These are phyloP conservation scores for Heliconius melpomene DNA, from an alignment of 1,140 invertebrate genomes.

Conservation along the genomic window DNA sequence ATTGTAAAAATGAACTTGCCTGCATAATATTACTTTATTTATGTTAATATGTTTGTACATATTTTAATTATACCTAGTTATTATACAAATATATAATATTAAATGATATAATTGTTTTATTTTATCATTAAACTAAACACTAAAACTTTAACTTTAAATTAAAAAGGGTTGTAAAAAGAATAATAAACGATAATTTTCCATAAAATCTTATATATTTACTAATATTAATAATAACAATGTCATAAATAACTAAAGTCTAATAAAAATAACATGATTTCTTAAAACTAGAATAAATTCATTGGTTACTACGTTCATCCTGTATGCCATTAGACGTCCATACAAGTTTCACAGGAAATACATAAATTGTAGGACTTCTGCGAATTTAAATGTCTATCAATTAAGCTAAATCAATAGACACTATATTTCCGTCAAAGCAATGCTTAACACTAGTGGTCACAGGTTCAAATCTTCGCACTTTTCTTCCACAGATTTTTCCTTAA, in stretches of 20 bases:
- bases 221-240: not conserved
- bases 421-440: not conserved
- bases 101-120: slow-evolving; percentile 33
- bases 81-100: slow-evolving; percentile 36
- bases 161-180: not conserved
- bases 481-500: not conserved
- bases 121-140: not conserved
- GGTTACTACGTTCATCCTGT: not conserved
- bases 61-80: slow-evolving; percentile 51
- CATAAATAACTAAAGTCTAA: not conserved
- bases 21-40: slow-evolving; percentile 76
- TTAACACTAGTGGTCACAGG: not conserved
- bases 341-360: not conserved
- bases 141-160: no score
- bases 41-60: slow-evolving; percentile 70
- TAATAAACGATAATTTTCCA: not conserved
- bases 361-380: not conserved
- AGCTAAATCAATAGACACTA: not conserved
- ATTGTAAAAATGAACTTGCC: slow-evolving; percentile 79
- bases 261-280: not conserved
- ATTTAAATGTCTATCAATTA: not conserved
- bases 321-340: not conserved
- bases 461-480: not conserved
- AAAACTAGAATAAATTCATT: not conserved
- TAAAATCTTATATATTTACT: not conserved